Conservation (phyloP, 2,113 vertebrate species). For the Rhynchopsitta pachyrhyncha region DNA sequence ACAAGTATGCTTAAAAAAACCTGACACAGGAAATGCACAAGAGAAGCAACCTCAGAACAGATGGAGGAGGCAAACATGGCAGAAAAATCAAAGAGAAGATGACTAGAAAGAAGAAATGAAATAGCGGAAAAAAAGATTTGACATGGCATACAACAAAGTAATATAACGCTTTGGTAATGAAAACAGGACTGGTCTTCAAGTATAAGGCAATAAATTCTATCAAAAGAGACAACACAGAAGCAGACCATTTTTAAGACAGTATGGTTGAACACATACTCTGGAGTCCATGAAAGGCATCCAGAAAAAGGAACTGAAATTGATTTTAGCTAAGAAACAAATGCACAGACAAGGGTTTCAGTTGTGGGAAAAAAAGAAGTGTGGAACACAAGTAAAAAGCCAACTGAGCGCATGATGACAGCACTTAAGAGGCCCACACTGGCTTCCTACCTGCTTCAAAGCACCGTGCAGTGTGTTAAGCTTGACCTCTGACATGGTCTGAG, state of each 20-base stretch:
- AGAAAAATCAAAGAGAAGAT: not conserved
- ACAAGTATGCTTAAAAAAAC: not conserved
- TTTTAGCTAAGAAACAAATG: not conserved
- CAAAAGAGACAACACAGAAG: not conserved
- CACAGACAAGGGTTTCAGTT: not conserved
- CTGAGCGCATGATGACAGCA: rapidly evolving
- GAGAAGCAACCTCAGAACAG: not conserved
- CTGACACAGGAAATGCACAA: not conserved
- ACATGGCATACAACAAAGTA: not conserved
- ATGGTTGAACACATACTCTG: not conserved
- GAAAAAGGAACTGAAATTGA: not conserved
- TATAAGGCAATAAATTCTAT: not conserved
- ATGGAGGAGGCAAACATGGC: not conserved
- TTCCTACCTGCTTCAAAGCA: constrained; percentile 22
- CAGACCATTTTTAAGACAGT: not conserved
- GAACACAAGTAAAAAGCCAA: not conserved
- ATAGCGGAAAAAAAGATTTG: not conserved
- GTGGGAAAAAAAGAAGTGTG: not conserved
- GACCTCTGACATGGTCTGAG: constrained; percentile 22
- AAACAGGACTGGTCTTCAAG: not conserved
- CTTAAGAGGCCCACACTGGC: not conserved
- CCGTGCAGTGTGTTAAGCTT: not conserved
- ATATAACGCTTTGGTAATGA: not conserved
- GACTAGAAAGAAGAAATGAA: not conserved
- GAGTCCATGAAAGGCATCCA: not conserved